Conservation (phyloP, 2,113 vertebrate genomes). For the Pluvialis apricaria region DNA sequence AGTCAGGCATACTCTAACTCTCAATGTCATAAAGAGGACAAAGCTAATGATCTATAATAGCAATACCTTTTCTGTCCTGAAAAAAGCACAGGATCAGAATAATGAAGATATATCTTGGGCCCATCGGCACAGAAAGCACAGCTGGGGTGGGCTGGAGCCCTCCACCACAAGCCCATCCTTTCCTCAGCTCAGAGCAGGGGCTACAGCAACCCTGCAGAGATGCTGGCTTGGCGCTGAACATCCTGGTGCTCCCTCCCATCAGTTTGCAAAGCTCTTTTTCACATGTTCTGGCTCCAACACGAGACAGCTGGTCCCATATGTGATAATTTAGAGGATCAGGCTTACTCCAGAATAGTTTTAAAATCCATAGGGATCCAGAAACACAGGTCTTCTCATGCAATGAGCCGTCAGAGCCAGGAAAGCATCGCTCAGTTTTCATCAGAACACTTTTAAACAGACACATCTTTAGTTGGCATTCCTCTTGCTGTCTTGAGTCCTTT, state of each 20-base stretch:
- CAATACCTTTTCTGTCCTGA: neutral
- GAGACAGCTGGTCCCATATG: neutral
- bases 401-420: neutral
- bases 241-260: neutral
- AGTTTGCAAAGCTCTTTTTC: neutral
- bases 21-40: neutral
- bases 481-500: neutral
- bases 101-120: neutral
- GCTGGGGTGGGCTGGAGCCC: neutral
- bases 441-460: neutral
- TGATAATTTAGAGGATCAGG: neutral
- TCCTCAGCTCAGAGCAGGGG: neutral
- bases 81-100: neutral
- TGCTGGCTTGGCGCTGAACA: fast-evolving
- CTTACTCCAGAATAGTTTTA: neutral
- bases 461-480: neutral
- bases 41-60: neutral
- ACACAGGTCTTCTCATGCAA: neutral
- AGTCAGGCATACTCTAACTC: neutral
- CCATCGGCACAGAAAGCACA: neutral
- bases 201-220: neutral
- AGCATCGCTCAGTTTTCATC: neutral
- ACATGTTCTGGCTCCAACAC: neutral
- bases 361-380: neutral
- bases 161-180: neutral